Percentiles rank a stretch among this genome's conserved stretches.
Conservation (phyloP, 2,797 vertebrate species). For the Alectoris magna region DNA sequence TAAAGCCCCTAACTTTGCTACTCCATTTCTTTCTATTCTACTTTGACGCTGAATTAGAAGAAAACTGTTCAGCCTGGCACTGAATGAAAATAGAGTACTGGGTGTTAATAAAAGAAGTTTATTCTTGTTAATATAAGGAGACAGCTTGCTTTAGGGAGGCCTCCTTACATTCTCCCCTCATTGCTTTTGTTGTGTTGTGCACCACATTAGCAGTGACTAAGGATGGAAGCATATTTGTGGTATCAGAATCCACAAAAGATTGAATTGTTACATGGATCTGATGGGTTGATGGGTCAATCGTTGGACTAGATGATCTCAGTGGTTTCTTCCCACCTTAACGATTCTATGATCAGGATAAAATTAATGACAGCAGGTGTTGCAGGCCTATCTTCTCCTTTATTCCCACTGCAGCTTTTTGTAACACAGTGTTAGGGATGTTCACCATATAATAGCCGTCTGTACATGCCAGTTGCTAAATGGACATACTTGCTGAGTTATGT, state of each 20-base stretch:
- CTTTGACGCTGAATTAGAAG: neutral
- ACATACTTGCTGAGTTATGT: neutral
- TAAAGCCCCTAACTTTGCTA: neutral
- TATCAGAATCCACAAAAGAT: neutral
- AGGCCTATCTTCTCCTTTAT: neutral
- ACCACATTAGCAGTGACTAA: neutral
- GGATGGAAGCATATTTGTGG: neutral
- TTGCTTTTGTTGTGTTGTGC: neutral
- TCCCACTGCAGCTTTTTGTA: neutral
- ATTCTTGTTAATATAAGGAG: neutral
- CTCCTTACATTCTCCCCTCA: neutral
- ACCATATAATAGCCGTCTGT: neutral
- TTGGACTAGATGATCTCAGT: too few species aligned
- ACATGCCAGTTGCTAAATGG: neutral
- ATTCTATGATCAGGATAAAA: neutral
- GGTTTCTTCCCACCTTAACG: too few species aligned
- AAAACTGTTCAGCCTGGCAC: neutral
- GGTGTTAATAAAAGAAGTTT: neutral
- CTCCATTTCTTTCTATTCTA: neutral
- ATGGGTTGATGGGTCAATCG: too few species aligned
- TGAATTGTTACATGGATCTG: neutral
- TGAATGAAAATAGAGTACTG: neutral
- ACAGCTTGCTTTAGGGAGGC: neutral
- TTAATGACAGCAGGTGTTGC: neutral
- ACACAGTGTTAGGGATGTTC: neutral